Base-by-base conservation (phyloP, 2,113 vertebrate genomes). In the Galemys pyrenaicus region DNA sequence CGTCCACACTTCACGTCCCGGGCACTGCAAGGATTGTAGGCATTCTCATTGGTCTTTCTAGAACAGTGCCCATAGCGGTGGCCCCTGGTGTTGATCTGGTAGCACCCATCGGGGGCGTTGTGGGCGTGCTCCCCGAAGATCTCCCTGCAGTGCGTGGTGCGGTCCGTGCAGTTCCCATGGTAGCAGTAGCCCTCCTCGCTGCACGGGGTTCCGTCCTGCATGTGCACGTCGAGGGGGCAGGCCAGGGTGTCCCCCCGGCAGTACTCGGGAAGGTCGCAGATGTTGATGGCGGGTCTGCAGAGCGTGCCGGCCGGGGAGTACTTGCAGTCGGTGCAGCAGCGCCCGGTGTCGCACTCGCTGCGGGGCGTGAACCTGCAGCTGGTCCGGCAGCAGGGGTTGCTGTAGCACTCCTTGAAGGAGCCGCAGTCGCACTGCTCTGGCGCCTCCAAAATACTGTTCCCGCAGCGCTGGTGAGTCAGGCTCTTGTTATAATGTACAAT, bases 221-320 rank as follows among this genome's bases (percentile, higher is more conserved):
- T 0, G 46, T 13, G 46, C 46, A 49, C 78, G 17, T 99, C 98
- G 0, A 26, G 30, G 2, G 98, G 99, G 92, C 99, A 99, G 10
- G 58, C 0, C 3, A 96, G 16, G 0, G 96, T 97, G 2, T 67
- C 96, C n/a, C 99, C 99, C 15, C 93, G 94, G 74, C 99, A 99
- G 92, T 98, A 99, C 94, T 99, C 99, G 0, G 98, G 97, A 16
- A 99, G 98, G 60, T 99, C 99, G 56, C 99, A 99, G 44, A 97
- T 95, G 2, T 98, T 98, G 1, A 94, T 91, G 97, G 60, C 56
- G 37, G 97, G 62, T 56, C 99, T 98, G 96, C 99, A 99, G 62
- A 98, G 88, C 0, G 95, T 97, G 16, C 99, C 99, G 0, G 94
- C 93, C 0, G 98, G 92, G 4, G 98, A 94, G 78, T 97, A 88